phyloP scores from a whole-genome alignment of 1,140 invertebrate species.

The Pemphigus obesinymphae region DNA sequence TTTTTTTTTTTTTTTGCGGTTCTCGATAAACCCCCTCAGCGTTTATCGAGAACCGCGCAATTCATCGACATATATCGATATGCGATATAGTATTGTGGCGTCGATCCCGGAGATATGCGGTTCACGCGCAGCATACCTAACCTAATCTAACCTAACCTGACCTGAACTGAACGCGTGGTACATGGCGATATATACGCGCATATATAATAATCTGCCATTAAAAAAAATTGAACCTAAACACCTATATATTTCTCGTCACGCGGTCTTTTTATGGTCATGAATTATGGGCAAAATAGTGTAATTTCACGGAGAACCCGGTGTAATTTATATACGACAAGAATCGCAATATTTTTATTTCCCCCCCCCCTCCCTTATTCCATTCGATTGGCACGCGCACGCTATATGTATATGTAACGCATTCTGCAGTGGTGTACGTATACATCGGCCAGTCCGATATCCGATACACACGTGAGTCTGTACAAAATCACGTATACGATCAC shows the following conservation, averaged over 20 bases:
- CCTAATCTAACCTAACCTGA: too few relatives aligned
- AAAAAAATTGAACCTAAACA: not conserved
- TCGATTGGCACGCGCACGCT: not conserved
- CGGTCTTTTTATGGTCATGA: conserved; percentile 19
- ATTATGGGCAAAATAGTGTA: not conserved
- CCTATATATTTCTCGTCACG: not conserved
- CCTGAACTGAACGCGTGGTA: too few relatives aligned
- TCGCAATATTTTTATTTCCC: not conserved
- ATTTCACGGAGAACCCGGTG: not conserved
- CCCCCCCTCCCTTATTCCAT: not conserved
- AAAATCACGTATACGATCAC: not conserved
- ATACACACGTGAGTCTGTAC: not conserved
- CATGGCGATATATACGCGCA: too few relatives aligned
- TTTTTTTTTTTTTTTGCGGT: too few relatives aligned
- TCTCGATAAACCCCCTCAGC: too few relatives aligned
- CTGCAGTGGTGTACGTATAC: not conserved
- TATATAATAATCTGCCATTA: too few relatives aligned
- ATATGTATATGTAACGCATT: not conserved
- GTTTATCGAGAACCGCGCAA: too few relatives aligned
- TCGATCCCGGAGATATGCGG: too few relatives aligned
- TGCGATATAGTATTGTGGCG: too few relatives aligned
- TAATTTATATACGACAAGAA: not conserved
- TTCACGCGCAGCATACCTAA: too few relatives aligned
- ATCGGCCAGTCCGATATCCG: too few relatives aligned
- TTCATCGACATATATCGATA: too few relatives aligned